Evolutionary conservation across 1,140 invertebrate genomes (phyloP).

Genomic region (Trachymyrmex cornetzi): DNA sequence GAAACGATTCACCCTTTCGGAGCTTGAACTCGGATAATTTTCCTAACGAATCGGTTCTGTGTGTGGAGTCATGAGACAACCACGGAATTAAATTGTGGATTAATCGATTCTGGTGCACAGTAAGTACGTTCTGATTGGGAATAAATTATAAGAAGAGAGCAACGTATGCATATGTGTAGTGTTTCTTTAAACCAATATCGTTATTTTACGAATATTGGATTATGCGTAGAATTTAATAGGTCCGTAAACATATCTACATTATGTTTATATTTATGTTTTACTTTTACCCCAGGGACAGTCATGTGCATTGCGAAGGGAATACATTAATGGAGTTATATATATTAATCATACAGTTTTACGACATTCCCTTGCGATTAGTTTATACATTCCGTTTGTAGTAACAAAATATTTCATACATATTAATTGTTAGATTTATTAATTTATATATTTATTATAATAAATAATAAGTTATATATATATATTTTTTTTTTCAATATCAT

Average conservation of each 20-base stretch:
- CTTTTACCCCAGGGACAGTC: constrained; percentile 21
- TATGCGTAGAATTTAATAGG: constrained; percentile 35
- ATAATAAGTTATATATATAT: background rate
- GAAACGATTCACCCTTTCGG: constrained; percentile 76
- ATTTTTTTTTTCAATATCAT: background rate
- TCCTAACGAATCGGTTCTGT: constrained; percentile 80
- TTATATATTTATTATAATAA: background rate
- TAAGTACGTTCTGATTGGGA: constrained; percentile 42
- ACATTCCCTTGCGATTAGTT: constrained; percentile 40
- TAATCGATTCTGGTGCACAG: constrained; percentile 77
- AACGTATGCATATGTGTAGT: background rate
- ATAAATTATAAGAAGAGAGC: background rate
- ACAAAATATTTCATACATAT: constrained; percentile 18
- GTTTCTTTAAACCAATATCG: background rate
- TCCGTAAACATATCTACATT: constrained; percentile 20
- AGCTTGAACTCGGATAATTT: constrained; percentile 80
- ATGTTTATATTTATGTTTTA: constrained; percentile 40
- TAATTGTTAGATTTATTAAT: constrained; percentile 25
- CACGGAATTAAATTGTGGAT: constrained; percentile 79
- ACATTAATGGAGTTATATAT: constrained; percentile 21
- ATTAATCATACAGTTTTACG: constrained; percentile 40
- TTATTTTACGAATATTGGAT: constrained; percentile 31
- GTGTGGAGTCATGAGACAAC: background rate
- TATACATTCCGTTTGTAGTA: background rate
- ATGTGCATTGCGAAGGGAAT: constrained; percentile 5